Percentiles rank a stretch among this genome's conserved stretches.
These are phyloP conservation scores for Drosophila cognata DNA, from an alignment of 2,888 invertebrate species.

Conservation along the genomic window DNA sequence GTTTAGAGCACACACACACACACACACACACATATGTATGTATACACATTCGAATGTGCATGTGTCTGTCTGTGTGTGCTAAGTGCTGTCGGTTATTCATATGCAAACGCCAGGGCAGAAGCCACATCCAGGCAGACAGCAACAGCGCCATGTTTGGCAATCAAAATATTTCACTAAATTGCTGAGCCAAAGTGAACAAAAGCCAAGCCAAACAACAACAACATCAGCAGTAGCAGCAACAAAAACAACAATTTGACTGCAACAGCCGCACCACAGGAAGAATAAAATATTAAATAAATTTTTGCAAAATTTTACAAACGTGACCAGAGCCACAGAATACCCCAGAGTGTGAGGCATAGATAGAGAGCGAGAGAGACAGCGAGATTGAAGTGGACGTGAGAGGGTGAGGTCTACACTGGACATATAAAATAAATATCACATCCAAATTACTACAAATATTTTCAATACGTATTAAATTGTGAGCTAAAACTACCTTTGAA, in stretches of 20 bases:
- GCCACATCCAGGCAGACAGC: slow-evolving; percentile 35
- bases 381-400: no score
- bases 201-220: slow-evolving; percentile 41
- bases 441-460: background rate
- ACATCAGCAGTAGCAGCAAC: slow-evolving; percentile 21
- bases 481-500: background rate
- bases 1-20: slow-evolving; percentile 58
- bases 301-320: slow-evolving; percentile 71
- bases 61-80: slow-evolving; percentile 53
- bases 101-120: slow-evolving; percentile 70
- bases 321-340: slow-evolving; percentile 57
- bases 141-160: slow-evolving; percentile 72
- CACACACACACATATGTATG: background rate
- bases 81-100: slow-evolving; percentile 81
- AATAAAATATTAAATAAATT: slow-evolving; percentile 76
- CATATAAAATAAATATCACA: background rate
- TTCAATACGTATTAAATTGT: background rate
- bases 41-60: slow-evolving; percentile 2
- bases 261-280: slow-evolving; percentile 54
- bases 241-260: slow-evolving; percentile 44
- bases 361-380: background rate
- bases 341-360: slow-evolving; percentile 1
- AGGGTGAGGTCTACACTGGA: background rate
- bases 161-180: slow-evolving; percentile 81
- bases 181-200: slow-evolving; percentile 66